A percentile compares a stretch with the other conserved stretches of the same genome.
Evolutionary conservation across 2,113 vertebrate genomes (phyloP).

Genomic region (Colinus virginianus): DNA sequence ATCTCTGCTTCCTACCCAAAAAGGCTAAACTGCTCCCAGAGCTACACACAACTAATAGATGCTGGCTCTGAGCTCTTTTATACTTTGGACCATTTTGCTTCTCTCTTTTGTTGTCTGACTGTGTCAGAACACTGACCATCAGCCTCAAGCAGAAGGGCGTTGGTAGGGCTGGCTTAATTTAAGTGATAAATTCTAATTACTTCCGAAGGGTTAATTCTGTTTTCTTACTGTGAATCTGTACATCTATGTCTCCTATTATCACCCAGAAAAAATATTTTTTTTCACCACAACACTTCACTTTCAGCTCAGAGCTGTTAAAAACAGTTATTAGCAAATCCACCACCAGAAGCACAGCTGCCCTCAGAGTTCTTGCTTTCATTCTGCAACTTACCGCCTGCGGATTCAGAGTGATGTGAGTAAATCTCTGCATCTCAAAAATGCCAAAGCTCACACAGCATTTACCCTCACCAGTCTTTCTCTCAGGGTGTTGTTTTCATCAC

Average conservation of each 20-base stretch:
- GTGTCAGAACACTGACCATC: not conserved
- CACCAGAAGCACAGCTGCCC: not conserved
- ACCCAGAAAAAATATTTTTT: not conserved
- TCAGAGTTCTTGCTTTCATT: not conserved
- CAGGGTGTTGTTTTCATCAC: slow-evolving; percentile 17
- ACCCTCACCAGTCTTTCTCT: slow-evolving; percentile 8
- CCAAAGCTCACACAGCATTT: slow-evolving; percentile 4
- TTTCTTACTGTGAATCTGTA: not conserved
- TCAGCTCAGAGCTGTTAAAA: slow-evolving; percentile 1
- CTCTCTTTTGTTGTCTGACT: not conserved
- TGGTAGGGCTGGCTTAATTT: not conserved
- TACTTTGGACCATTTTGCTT: not conserved
- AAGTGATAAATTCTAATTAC: not conserved
- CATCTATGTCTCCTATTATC: not conserved
- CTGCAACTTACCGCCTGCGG: not conserved
- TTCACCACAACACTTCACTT: not conserved
- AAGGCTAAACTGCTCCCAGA: not conserved
- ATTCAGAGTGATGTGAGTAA: slow-evolving; percentile 5
- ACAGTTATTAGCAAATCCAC: not conserved
- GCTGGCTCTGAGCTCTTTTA: not conserved
- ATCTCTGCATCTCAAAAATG: not conserved
- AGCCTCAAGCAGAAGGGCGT: not conserved
- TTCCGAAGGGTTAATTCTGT: not conserved
- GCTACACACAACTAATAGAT: not conserved
- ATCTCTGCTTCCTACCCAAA: fast-evolving